Percentiles rank a stretch among this genome's conserved stretches.
Evolutionary conservation across 2,113 vertebrate genomes (phyloP).

Genomic region (Ibidorhyncha struthersii): DNA sequence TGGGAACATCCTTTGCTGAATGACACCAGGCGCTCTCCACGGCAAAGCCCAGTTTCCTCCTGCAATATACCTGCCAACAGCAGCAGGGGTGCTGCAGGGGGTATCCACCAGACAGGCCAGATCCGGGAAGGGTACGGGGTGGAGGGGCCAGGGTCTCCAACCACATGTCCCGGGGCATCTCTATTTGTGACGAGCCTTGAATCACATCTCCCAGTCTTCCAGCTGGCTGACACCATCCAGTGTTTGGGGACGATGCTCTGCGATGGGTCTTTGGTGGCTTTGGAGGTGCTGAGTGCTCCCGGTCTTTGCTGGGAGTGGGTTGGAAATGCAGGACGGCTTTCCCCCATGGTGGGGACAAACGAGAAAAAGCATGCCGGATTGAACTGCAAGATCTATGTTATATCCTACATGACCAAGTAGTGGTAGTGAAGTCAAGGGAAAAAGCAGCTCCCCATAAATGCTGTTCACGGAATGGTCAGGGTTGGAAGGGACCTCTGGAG

Average conservation of each 20-base stretch:
- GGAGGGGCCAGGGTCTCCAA: background rate
- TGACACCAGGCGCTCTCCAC: background rate
- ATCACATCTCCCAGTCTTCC: background rate
- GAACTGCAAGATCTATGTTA: too few relatives aligned
- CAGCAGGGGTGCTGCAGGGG: background rate
- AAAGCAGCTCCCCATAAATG: background rate
- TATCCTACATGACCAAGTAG: rapidly evolving
- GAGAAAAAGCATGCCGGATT: too few relatives aligned
- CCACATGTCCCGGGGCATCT: background rate
- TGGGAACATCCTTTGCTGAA: slow-evolving; percentile 53
- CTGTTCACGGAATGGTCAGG: too few relatives aligned
- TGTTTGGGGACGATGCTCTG: background rate
- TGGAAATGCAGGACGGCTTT: background rate
- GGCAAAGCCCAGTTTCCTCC: slow-evolving; percentile 1
- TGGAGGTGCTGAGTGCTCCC: background rate
- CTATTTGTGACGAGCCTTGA: rapidly evolving
- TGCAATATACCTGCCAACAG: slow-evolving; percentile 25
- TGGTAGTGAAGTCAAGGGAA: background rate
- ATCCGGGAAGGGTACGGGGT: background rate
- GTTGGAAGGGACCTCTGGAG: too few relatives aligned
- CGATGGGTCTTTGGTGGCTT: background rate
- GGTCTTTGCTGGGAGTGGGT: background rate
- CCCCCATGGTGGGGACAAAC: too few relatives aligned
- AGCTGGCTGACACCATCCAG: background rate
- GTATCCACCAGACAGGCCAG: background rate